Conservation (phyloP, 2,888 invertebrate species). For the Drosophila suboccidentalis region DNA sequence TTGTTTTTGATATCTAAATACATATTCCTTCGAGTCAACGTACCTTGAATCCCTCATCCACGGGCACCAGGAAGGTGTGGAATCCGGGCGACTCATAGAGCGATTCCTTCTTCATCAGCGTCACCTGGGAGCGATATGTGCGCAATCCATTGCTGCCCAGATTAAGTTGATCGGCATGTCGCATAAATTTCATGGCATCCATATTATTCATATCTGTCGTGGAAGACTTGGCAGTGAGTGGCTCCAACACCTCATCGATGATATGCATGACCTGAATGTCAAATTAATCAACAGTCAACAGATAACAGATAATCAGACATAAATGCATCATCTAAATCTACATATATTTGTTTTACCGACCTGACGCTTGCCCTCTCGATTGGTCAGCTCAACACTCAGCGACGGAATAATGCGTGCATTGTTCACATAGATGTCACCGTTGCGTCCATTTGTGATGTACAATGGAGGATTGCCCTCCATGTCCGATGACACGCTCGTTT, state of each 20-base stretch:
- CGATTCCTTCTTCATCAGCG: constrained; percentile 90
- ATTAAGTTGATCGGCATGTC: constrained; percentile 91
- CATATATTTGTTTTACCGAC: constrained; percentile 84
- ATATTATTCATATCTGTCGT: constrained; percentile 91
- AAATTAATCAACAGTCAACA: not conserved
- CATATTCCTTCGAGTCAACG: constrained; percentile 45
- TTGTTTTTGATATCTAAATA: not conserved
- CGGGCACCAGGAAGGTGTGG: constrained; percentile 95
- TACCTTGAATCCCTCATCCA: constrained; percentile 96
- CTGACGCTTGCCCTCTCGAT: constrained; percentile 88
- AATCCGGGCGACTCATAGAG: constrained; percentile 92
- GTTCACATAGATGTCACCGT: constrained; percentile 92
- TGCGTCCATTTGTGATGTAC: constrained; percentile 91
- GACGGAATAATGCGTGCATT: constrained; percentile 92
- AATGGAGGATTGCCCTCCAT: constrained; percentile 94
- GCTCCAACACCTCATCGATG: constrained; percentile 94
- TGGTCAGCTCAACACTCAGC: constrained; percentile 89
- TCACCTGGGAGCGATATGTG: constrained; percentile 91
- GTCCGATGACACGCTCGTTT: constrained; percentile 89
- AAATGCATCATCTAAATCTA: not conserved
- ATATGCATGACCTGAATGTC: constrained; percentile 92
- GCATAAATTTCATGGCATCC: constrained; percentile 92
- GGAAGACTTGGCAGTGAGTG: constrained; percentile 88
- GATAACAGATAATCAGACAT: not conserved
- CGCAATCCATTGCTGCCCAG: constrained; percentile 88